phyloP scores from a whole-genome alignment of 2,888 invertebrate genomes.

The Ecliptopera silaceata region DNA sequence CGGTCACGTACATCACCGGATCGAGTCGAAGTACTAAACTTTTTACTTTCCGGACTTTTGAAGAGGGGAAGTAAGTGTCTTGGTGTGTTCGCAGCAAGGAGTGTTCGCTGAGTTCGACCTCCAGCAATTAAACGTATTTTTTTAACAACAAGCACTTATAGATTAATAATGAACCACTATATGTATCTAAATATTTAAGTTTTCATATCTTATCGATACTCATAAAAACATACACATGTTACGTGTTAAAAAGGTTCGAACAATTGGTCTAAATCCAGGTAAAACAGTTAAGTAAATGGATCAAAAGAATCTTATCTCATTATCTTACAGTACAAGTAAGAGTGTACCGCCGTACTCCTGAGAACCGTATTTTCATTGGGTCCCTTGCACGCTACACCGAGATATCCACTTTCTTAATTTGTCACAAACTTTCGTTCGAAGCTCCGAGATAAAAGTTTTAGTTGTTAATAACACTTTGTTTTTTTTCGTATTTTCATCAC shows the following conservation, averaged over 20 bases:
- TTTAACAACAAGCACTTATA: no score
- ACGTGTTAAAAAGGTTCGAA: no score
- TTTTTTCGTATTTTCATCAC: slow-evolving; percentile 59
- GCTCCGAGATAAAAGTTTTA: slow-evolving; percentile 53
- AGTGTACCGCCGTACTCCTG: not conserved
- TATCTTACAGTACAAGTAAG: slow-evolving; percentile 17
- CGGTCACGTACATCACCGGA: slow-evolving; percentile 25
- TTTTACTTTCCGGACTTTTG: slow-evolving; percentile 16
- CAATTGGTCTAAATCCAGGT: not conserved
- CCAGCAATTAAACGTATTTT: no score
- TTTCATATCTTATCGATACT: no score
- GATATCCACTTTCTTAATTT: slow-evolving; percentile 62
- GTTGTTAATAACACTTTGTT: slow-evolving; percentile 58
- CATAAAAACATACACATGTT: no score
- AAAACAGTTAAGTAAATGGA: not conserved
- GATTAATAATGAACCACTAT: no score
- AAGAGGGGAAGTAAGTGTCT: slow-evolving; percentile 15
- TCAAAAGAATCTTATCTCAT: not conserved
- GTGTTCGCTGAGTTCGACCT: no score
- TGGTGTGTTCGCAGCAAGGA: no score
- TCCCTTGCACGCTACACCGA: slow-evolving; percentile 19
- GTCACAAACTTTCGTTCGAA: slow-evolving; percentile 57
- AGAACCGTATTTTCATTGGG: slow-evolving; percentile 28
- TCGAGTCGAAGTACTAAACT: slow-evolving; percentile 17
- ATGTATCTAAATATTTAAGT: no score